Conservation (phyloP, 1,140 invertebrate genomes). For the Neuroterus valhalla region DNA sequence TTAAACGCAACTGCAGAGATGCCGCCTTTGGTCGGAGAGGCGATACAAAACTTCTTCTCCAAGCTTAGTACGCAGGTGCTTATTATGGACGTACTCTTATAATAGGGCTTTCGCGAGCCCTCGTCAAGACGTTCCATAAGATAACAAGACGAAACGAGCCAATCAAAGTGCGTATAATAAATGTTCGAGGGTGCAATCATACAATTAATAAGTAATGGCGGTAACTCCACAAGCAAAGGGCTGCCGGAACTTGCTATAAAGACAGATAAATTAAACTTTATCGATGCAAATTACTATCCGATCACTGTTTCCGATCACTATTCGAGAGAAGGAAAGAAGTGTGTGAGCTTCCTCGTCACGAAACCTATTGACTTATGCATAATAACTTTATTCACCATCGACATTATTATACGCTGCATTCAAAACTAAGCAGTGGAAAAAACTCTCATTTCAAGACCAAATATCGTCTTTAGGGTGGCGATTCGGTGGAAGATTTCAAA, state of each 20-base stretch:
- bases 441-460: too few species aligned
- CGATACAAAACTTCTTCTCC: conserved; percentile 37
- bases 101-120: conserved; percentile 52
- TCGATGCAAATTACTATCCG: neutral
- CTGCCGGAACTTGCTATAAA: neutral
- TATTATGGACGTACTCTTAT: conserved; percentile 53
- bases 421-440: too few species aligned
- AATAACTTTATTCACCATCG: too few species aligned
- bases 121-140: conserved; percentile 35
- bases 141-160: conserved; percentile 41
- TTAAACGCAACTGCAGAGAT: conserved; percentile 34
- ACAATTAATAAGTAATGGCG: conserved; percentile 57
- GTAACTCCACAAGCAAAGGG: conserved; percentile 12
- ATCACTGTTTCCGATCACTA: neutral
- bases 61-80: conserved; percentile 38
- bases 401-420: too few species aligned
- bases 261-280: conserved; percentile 14
- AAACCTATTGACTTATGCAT: too few species aligned
- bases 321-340: conserved; percentile 1
- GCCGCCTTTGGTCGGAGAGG: conserved; percentile 37
- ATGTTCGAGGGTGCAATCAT: conserved; percentile 55
- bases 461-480: too few species aligned
- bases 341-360: too few species aligned
- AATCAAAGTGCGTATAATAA: conserved; percentile 60
- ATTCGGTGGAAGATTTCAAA: too few species aligned